Evolutionary conservation across 2,888 invertebrate genomes (phyloP).

Genomic region (Thymelicus acteon): DNA sequence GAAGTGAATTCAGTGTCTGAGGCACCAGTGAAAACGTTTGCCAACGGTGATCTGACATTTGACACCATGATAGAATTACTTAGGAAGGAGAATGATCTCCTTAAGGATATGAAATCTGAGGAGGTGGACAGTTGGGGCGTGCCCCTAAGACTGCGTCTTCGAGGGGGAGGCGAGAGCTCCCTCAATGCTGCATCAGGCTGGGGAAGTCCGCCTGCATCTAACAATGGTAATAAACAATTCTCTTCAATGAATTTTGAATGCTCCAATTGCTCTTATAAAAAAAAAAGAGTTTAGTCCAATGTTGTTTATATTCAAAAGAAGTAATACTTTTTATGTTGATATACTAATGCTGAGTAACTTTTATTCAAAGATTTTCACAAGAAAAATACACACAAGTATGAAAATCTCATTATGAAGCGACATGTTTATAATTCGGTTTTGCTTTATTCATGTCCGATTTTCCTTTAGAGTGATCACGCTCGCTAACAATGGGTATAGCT

Average conservation of each 20-base stretch:
- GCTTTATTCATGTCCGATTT: slow-evolving; percentile 7
- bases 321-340: too few relatives aligned
- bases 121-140: slow-evolving; percentile 84
- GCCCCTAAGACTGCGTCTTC: slow-evolving; percentile 86
- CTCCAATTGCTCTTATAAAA: slow-evolving; percentile 16
- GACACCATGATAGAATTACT: slow-evolving; percentile 76
- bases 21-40: slow-evolving; percentile 65
- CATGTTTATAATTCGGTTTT: slow-evolving; percentile 2
- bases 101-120: slow-evolving; percentile 58
- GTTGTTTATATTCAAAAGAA: slow-evolving; percentile 9
- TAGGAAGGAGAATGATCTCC: slow-evolving; percentile 62
- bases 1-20: slow-evolving; percentile 55
- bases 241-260: neutral
- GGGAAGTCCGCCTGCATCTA: slow-evolving; percentile 90
- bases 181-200: slow-evolving; percentile 91
- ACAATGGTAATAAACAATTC: slow-evolving; percentile 76
- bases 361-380: too few relatives aligned
- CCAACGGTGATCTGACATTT: slow-evolving; percentile 80
- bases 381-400: neutral
- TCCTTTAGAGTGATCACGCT: slow-evolving; percentile 17
- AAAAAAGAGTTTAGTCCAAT: slow-evolving; percentile 25
- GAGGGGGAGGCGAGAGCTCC: slow-evolving; percentile 93
- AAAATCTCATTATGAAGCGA: neutral
- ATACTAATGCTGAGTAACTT: too few relatives aligned
- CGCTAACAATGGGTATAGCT: slow-evolving; percentile 31